Percentiles rank a stretch among this genome's conserved stretches.
Conservation (phyloP, 2,888 invertebrate species). For the Congeria kusceri region DNA sequence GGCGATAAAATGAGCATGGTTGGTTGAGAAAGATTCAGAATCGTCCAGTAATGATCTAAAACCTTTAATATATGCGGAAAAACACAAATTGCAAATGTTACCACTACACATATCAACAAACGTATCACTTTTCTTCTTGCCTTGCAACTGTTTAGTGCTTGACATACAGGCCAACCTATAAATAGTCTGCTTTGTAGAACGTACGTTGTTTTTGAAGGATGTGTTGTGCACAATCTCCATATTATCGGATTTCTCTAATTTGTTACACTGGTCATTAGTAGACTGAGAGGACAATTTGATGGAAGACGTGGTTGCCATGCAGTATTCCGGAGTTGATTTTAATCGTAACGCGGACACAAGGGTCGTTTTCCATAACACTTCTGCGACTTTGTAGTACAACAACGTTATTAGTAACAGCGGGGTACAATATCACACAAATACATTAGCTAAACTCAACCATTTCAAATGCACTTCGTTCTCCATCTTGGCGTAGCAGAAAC, state of each 20-base stretch:
- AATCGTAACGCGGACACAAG: constrained; percentile 28
- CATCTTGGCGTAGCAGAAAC: not conserved
- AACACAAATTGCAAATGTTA: constrained; percentile 95
- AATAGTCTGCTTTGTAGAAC: not conserved
- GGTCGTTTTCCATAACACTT: constrained; percentile 90
- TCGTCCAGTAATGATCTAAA: constrained; percentile 93
- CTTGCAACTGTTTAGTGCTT: constrained; percentile 20
- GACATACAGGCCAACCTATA: constrained; percentile 15
- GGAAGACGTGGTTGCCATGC: not conserved
- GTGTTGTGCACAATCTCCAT: not conserved
- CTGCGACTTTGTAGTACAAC: constrained; percentile 93
- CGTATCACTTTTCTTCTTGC: constrained; percentile 90
- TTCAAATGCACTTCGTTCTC: not conserved
- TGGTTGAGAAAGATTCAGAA: constrained; percentile 85
- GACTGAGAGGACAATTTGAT: not conserved
- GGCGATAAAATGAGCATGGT: constrained; percentile 89
- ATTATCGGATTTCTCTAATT: not conserved
- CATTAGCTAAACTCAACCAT: not conserved
- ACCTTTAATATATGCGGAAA: constrained; percentile 91
- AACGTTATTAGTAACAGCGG: constrained; percentile 91
- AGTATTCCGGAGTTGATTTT: not conserved
- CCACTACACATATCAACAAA: constrained; percentile 94
- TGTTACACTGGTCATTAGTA: not conserved
- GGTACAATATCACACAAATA: constrained; percentile 91
- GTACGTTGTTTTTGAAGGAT: not conserved